Percentiles rank a stretch among this genome's conserved stretches.
These are phyloP conservation scores for Tridacna crocea DNA, from an alignment of 2,888 invertebrate species.

Conservation along the genomic window DNA sequence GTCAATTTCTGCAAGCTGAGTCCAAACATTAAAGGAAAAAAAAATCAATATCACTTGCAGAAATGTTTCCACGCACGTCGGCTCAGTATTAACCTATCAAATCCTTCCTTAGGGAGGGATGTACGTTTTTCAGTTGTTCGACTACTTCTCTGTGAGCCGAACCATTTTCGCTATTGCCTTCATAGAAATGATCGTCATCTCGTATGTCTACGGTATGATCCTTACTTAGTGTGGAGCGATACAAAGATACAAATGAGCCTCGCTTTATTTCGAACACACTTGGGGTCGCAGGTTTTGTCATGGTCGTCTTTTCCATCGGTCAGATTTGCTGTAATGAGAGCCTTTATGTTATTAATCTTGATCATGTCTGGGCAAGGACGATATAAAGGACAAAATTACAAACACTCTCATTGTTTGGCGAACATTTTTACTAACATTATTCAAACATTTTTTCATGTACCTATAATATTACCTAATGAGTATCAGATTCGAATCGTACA, in stretches of 20 bases:
- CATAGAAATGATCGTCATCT: conserved; percentile 91
- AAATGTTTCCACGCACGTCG: conserved; percentile 4
- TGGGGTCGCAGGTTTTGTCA: not conserved
- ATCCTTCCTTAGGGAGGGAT: conserved; percentile 86
- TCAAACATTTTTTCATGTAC: no score
- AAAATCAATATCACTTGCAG: not conserved
- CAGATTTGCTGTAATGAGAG: no score
- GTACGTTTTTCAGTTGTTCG: conserved; percentile 88
- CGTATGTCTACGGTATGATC: conserved; percentile 90
- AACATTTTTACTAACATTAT: no score
- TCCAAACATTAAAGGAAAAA: not conserved
- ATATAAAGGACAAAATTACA: no score
- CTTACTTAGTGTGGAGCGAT: not conserved
- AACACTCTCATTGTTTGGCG: no score
- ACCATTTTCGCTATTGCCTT: conserved; percentile 88
- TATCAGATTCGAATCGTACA: no score
- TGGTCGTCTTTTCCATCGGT: no score
- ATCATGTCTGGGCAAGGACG: no score
- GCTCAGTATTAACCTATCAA: conserved; percentile 23
- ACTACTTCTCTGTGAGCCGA: conserved; percentile 88
- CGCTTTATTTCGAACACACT: not conserved
- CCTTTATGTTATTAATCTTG: no score
- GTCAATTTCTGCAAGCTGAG: not conserved
- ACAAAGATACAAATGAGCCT: conserved; percentile 24
- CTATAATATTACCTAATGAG: no score